phyloP scores from a whole-genome alignment of 1,140 invertebrate species.

The Eufriesea mexicana region DNA sequence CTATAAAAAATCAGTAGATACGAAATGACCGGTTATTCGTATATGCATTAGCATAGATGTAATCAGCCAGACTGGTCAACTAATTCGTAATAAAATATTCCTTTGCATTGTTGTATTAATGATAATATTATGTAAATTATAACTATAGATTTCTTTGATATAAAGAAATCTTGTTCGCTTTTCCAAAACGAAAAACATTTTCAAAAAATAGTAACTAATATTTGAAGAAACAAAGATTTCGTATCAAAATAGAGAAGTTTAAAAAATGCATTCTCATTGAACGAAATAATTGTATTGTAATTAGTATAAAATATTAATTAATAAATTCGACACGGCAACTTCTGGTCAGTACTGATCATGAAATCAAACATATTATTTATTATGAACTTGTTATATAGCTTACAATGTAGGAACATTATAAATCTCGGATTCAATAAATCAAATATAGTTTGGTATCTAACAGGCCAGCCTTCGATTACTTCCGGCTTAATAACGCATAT shows the following conservation, averaged over 20 bases:
- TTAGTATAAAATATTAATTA: constrained; percentile 8
- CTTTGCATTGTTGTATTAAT: constrained; percentile 24
- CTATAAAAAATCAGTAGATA: constrained; percentile 59
- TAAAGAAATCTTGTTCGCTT: constrained; percentile 50
- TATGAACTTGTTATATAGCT: constrained; percentile 30
- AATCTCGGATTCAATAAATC: constrained; percentile 53
- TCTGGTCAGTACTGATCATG: neutral
- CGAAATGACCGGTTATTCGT: constrained; percentile 25
- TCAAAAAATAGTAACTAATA: neutral
- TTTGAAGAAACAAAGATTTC: neutral
- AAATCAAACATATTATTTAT: constrained; percentile 38
- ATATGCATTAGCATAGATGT: constrained; percentile 31
- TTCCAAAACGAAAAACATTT: constrained; percentile 15
- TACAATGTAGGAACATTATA: constrained; percentile 66
- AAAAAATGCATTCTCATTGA: too few relatives aligned
- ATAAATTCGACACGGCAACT: neutral
- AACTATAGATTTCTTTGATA: neutral
- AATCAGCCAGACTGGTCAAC: constrained; percentile 45
- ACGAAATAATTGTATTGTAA: neutral
- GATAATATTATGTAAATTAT: neutral
- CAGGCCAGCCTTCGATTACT: constrained; percentile 42
- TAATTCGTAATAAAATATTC: constrained; percentile 10
- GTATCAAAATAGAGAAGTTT: neutral
- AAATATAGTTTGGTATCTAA: constrained; percentile 53
- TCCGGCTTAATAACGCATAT: constrained; percentile 13